Percentiles rank a stretch among this genome's conserved stretches.
phyloP scores from a whole-genome alignment of 2,888 invertebrate genomes.

The Amphipoea oculea region DNA sequence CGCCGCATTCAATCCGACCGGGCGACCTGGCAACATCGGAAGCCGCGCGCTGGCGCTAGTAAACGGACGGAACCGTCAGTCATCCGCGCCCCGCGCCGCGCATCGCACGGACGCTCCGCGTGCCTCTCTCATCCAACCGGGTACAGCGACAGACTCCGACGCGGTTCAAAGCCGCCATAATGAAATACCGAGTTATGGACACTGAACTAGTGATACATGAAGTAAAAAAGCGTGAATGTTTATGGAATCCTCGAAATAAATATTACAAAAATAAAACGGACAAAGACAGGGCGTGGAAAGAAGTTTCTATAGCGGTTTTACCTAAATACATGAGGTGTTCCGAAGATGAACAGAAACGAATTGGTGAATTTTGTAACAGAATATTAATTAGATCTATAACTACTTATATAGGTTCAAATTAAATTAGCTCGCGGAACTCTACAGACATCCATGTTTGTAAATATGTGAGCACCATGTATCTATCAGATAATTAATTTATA shows the following conservation, averaged over 20 bases:
- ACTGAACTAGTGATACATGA: slow-evolving; percentile 39
- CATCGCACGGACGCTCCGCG: slow-evolving; percentile 19
- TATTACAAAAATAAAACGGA: slow-evolving; percentile 22
- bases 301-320: slow-evolving; percentile 21
- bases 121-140: not conserved
- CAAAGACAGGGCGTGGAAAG: slow-evolving; percentile 39
- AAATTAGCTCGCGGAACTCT: not conserved
- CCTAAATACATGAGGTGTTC: slow-evolving; percentile 6
- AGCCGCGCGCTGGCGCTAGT: too few species aligned
- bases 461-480: too few species aligned
- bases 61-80: slow-evolving; percentile 7
- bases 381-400: too few species aligned
- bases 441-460: too few species aligned
- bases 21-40: too few species aligned
- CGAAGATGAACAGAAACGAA: not conserved
- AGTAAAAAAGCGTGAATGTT: slow-evolving; percentile 38
- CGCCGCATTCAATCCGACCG: too few species aligned
- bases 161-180: slow-evolving; percentile 17
- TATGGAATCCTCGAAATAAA: slow-evolving; percentile 32
- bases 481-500: too few species aligned
- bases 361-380: slow-evolving; percentile 28
- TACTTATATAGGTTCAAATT: not conserved
- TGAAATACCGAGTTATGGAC: slow-evolving; percentile 10
- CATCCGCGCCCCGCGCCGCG: slow-evolving; percentile 45
- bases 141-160: slow-evolving; percentile 10